Evolutionary conservation across 1,140 invertebrate genomes (phyloP), one percentile per base, ranked within the genome.

Genomic region (Goniozus legneri): DNA sequence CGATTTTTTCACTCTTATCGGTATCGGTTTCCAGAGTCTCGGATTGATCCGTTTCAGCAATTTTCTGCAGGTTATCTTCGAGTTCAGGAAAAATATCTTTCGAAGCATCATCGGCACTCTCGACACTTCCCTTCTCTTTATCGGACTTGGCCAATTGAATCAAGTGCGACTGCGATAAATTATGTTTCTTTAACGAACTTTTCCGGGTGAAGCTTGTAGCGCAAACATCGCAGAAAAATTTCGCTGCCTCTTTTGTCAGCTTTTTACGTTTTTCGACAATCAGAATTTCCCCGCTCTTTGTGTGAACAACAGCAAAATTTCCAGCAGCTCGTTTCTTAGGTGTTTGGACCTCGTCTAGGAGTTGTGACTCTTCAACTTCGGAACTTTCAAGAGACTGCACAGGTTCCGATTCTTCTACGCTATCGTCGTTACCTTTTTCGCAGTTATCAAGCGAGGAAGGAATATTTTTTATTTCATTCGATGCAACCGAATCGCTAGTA

Each of bases 241-340:
- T 73, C 0, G 73, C 66, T 0, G 60, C 63, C 27, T 76, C 74
- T 35, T 76, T 75, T 2, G 74, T 75, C 3, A 76, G 35, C 22
- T 75, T 75, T 24, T 73, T 75, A 21, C 65, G 64, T 31, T 75
- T 76, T 20, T 75, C 73, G 0, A 75, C 66, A 3, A 75, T 73
- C 3, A 76, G 22, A 18, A 76, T 70, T 33, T 76, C 71, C 0
- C 72, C 72, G 3, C 63, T 64, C 32, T 75, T 75, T 2, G 60
- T 71, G 3, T 73, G 69, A 0, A 71, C 73, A 0, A 75, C 62
- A 0, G 68, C 63, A 31, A 73, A 75, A 30, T 75, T 73, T 1
- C 65, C 73, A 4, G 57, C 40, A 0, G 53, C 27, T 15, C 62
- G 56, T 44, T 75, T 75, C 21, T 73, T 71, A 0, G 62, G 58